phyloP scores from a whole-genome alignment of 92 coral and sea anemone species.

The Scolanthus callimorphus region DNA sequence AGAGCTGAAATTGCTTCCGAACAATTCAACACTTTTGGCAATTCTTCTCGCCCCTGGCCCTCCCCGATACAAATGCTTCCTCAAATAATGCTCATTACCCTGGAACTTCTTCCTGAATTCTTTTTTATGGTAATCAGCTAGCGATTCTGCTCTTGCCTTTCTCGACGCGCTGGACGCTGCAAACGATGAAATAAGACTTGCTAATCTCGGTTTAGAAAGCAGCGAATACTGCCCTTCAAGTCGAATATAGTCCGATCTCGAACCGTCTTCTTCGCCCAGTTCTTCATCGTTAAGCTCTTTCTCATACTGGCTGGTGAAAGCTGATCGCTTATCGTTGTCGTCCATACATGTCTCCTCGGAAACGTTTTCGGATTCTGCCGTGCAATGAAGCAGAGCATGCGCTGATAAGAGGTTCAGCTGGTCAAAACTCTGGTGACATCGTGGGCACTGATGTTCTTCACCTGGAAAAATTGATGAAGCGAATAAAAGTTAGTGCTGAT shows the following conservation, averaged over 20 bases:
- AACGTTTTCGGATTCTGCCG: neutral
- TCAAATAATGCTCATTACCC: constrained; percentile 82
- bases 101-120: constrained; percentile 84
- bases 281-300: neutral
- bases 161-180: constrained; percentile 33
- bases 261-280: neutral
- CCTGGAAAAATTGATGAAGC: constrained; percentile 2
- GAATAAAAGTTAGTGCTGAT: no score
- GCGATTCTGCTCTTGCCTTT: constrained; percentile 42
- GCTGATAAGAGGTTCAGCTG: constrained; percentile 19
- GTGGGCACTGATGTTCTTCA: constrained; percentile 16
- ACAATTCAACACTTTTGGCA: neutral
- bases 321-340: neutral
- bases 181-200: constrained; percentile 65
- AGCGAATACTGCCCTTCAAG: constrained; percentile 1
- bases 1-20: no score
- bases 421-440: constrained; percentile 19
- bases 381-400: constrained; percentile 19
- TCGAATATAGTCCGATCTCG: neutral
- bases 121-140: constrained; percentile 79
- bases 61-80: constrained; percentile 75
- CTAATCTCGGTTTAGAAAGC: constrained; percentile 45
- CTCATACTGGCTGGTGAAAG: neutral
- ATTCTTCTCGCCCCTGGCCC: constrained; percentile 14
- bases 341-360: no score